Evolutionary conservation across 2,888 invertebrate species (phyloP).

Genomic region (Epistrophe eligans): DNA sequence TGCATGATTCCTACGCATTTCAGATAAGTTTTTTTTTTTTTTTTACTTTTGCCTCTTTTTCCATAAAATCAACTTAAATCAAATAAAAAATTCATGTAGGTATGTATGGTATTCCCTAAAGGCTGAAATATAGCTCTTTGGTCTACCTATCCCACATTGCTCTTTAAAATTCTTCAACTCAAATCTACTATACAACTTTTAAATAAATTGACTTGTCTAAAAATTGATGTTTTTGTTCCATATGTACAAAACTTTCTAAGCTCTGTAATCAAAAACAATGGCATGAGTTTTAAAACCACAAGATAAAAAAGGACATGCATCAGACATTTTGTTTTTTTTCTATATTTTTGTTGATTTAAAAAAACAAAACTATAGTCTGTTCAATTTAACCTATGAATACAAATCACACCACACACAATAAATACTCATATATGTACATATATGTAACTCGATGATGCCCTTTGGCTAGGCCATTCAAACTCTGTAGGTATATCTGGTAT

Average conservation of each 20-base stretch:
- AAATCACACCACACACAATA: not conserved
- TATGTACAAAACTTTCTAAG: constrained; percentile 4
- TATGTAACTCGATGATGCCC: not conserved
- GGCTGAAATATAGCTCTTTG: no score
- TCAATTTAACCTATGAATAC: constrained; percentile 12
- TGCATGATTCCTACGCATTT: no score
- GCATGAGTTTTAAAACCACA: constrained; percentile 8
- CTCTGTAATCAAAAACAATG: constrained; percentile 29
- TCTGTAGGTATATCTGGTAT: no score
- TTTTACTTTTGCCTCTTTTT: no score
- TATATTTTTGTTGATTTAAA: not conserved
- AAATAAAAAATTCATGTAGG: no score
- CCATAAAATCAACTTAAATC: no score
- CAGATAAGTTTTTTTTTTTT: no score
- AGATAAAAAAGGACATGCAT: constrained; percentile 31
- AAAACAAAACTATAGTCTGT: not conserved
- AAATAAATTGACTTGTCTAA: constrained; percentile 25
- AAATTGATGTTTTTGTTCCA: not conserved
- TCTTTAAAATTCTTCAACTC: not conserved
- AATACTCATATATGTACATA: not conserved
- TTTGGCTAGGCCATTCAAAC: constrained; percentile 21
- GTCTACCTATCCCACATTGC: not conserved
- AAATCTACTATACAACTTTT: not conserved
- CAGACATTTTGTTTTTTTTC: constrained; percentile 18
- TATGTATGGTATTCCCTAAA: no score